Conservation (phyloP, 1,140 invertebrate species). For the Drosophila lini region DNA sequence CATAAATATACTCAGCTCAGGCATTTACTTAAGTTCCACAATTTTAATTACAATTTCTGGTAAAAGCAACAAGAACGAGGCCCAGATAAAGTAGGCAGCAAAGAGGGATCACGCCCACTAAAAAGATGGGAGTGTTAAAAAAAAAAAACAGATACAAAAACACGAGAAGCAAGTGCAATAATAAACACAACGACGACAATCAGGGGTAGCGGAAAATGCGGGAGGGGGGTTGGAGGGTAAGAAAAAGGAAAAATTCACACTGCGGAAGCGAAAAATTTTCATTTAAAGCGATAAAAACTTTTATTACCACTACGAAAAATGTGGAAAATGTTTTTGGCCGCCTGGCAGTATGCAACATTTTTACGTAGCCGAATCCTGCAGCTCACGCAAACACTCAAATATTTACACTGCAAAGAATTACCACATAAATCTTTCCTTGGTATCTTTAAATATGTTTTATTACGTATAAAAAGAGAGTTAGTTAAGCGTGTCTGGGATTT, state of each 20-base stretch:
- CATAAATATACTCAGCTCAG: conserved; percentile 53
- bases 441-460: too few relatives aligned
- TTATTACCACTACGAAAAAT: conserved; percentile 68
- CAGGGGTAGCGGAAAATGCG: neutral
- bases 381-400: conserved; percentile 6
- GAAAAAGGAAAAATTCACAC: conserved; percentile 38
- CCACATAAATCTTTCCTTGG: too few relatives aligned
- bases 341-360: conserved; percentile 56
- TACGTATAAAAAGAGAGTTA: neutral
- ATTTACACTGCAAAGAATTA: neutral
- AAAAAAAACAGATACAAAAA: conserved; percentile 5
- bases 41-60: conserved; percentile 68
- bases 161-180: conserved; percentile 19
- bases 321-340: conserved; percentile 52
- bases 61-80: conserved; percentile 1
- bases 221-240: conserved; percentile 1
- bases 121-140: conserved; percentile 16
- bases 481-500: neutral
- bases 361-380: conserved; percentile 24
- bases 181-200: conserved; percentile 38
- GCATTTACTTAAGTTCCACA: conserved; percentile 55
- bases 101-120: conserved; percentile 46
- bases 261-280: conserved; percentile 55
- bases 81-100: conserved; percentile 12
- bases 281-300: conserved; percentile 77